phyloP scores from a whole-genome alignment of 2,797 vertebrate species.

The Rhodeus uyekii region DNA sequence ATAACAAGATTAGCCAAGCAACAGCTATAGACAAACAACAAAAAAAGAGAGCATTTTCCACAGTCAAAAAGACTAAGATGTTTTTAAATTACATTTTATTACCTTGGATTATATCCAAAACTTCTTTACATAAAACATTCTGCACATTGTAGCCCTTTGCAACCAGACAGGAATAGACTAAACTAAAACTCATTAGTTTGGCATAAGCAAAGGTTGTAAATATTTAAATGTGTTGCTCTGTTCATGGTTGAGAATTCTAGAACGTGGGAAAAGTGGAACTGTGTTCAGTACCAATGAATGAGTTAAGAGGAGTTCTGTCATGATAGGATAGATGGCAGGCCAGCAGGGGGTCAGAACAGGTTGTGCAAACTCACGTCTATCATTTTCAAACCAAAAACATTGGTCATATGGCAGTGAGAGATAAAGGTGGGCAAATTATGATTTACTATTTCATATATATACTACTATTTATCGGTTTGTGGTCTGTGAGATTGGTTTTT shows the following conservation, averaged over 20 bases:
- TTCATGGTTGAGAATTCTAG: background rate
- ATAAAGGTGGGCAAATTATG: background rate
- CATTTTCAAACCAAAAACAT: constrained; percentile 11
- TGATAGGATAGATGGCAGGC: constrained; percentile 82
- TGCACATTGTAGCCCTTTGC: background rate
- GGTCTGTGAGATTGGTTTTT: no score
- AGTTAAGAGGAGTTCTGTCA: constrained; percentile 67
- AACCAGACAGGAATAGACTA: background rate
- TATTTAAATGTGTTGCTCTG: constrained; percentile 1
- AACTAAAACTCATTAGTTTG: constrained; percentile 3
- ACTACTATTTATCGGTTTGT: no score
- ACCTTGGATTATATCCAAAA: constrained; percentile 5
- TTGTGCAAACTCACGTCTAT: background rate
- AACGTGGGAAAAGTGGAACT: background rate
- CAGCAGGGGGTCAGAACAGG: constrained; percentile 56
- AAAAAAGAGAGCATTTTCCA: constrained; percentile 18
- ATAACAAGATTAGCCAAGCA: constrained; percentile 19
- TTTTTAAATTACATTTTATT: background rate
- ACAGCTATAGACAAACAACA: background rate
- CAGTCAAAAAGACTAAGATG: background rate
- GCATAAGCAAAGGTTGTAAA: background rate
- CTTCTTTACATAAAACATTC: background rate
- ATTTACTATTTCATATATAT: no score
- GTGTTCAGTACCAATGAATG: constrained; percentile 11
- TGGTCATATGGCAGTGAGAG: background rate